These are phyloP conservation scores for Eilema depressum DNA, from an alignment of 2,888 invertebrate genomes.

Conservation along the genomic window DNA sequence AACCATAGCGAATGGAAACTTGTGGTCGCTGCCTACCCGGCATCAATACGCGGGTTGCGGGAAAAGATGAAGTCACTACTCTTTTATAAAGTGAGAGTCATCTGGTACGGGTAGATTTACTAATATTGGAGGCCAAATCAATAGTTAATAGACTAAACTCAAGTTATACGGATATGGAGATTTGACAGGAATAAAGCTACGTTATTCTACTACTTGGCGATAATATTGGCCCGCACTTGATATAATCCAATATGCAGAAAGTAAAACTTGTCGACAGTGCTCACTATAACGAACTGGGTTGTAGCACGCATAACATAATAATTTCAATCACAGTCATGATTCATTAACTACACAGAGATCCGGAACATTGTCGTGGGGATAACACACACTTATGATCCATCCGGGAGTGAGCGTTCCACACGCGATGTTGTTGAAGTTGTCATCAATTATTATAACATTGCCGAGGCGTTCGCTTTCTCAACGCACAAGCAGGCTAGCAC, in stretches of 20 bases:
- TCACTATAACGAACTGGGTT: background rate
- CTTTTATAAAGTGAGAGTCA: too few species aligned
- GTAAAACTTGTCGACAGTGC: background rate
- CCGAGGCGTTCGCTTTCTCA: background rate
- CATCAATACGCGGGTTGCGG: too few species aligned
- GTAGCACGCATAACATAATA: background rate
- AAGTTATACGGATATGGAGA: too few species aligned
- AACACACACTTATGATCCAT: conserved; percentile 6
- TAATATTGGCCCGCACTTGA: background rate
- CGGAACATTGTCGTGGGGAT: conserved; percentile 11
- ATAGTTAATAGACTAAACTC: too few species aligned
- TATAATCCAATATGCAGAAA: background rate
- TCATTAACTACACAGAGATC: background rate
- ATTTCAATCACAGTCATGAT: conserved; percentile 1
- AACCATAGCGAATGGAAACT: background rate
- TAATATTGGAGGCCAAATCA: too few species aligned
- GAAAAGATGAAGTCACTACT: too few species aligned
- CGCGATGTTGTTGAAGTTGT: background rate
- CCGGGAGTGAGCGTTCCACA: conserved; percentile 11
- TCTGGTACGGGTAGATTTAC: too few species aligned
- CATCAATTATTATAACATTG: background rate
- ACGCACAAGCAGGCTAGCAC: background rate
- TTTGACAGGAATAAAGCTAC: too few species aligned
- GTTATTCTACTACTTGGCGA: background rate
- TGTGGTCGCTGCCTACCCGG: too few species aligned